Conservation (phyloP, 2,888 invertebrate genomes). For the Ametastegia equiseti region DNA sequence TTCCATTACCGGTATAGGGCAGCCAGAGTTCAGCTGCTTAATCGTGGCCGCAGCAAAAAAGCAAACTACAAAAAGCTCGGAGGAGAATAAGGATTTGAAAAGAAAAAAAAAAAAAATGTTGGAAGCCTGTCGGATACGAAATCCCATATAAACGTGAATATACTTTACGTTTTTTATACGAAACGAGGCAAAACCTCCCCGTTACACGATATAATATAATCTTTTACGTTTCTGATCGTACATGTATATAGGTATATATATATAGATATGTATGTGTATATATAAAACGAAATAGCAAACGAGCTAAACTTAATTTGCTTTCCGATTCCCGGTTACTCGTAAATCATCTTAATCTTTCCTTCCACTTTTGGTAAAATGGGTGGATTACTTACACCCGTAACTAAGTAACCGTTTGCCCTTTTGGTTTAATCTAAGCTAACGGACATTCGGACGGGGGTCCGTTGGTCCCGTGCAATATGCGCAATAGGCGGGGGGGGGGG, state of each 20-base stretch:
- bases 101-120: neutral
- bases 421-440: conserved; percentile 40
- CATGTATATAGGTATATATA: too few species aligned
- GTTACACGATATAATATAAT: too few species aligned
- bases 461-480: conserved; percentile 26
- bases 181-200: neutral
- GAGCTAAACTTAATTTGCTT: conserved; percentile 36
- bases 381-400: conserved; percentile 23
- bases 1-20: conserved; percentile 38
- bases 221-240: too few species aligned
- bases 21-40: neutral
- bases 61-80: neutral
- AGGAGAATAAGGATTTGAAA: neutral
- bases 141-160: conserved; percentile 4
- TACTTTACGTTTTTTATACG: neutral
- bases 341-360: conserved; percentile 30
- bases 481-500: neutral
- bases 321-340: conserved; percentile 18
- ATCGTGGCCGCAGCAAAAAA: conserved; percentile 14
- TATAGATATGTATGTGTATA: too few species aligned
- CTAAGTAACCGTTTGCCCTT: conserved; percentile 37
- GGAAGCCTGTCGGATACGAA: neutral
- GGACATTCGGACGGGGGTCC: conserved; percentile 11
- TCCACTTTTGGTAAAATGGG: conserved; percentile 22
- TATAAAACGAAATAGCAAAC: conserved; percentile 16